These are phyloP conservation scores for Muscicapa striata DNA, from an alignment of 2,797 vertebrate genomes.

Conservation along the genomic window DNA sequence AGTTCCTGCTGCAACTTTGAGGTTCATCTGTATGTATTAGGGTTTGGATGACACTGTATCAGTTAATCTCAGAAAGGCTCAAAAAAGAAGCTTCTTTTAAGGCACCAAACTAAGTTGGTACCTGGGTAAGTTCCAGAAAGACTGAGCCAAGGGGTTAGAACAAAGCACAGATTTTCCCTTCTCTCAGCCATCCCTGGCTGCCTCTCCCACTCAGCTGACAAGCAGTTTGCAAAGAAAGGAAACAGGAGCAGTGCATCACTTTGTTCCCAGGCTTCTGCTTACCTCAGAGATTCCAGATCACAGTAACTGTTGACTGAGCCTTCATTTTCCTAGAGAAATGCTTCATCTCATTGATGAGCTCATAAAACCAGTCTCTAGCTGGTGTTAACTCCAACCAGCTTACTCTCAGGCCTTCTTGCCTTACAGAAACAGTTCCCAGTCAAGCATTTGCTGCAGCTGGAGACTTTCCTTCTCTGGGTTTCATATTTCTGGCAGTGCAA, in stretches of 20 bases:
- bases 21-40: background rate
- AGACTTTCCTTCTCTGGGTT: background rate
- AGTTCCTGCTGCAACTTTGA: background rate
- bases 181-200: background rate
- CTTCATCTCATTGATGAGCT: background rate
- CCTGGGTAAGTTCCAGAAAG: background rate
- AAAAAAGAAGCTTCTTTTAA: background rate
- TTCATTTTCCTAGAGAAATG: conserved; percentile 18
- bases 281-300: background rate
- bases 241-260: background rate
- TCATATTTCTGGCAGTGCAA: background rate
- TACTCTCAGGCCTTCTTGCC: background rate
- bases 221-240: conserved; percentile 1
- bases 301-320: background rate
- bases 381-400: background rate
- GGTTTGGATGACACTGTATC: background rate
- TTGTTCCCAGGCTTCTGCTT: conserved; percentile 13
- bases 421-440: background rate
- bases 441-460: background rate
- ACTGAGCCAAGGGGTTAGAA: background rate
- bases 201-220: conserved; percentile 27
- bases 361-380: background rate
- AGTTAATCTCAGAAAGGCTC: background rate
- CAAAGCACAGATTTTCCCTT: background rate
- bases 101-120: background rate